phyloP scores from a whole-genome alignment of 1,140 invertebrate genomes.

The Agrilus planipennis region DNA sequence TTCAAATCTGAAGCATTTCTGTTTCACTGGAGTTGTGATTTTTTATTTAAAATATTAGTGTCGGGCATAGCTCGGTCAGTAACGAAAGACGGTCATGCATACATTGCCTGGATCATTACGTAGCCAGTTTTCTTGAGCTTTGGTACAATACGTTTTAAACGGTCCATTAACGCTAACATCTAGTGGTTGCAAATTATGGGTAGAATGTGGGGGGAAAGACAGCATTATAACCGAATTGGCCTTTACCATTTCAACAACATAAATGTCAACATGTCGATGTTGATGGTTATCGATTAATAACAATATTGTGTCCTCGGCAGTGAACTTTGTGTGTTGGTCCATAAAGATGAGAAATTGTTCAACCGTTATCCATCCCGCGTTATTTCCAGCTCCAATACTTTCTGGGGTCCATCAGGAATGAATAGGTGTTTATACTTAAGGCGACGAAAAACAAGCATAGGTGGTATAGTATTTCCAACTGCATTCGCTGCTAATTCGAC shows the following conservation, averaged over 20 bases:
- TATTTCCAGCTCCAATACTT: too few relatives aligned
- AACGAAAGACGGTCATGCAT: not conserved
- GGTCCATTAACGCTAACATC: conserved; percentile 22
- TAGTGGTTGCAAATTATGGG: conserved; percentile 26
- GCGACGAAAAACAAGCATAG: conserved; percentile 9
- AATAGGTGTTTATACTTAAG: conserved; percentile 4
- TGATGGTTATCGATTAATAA: conserved; percentile 21
- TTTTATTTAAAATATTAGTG: too few relatives aligned
- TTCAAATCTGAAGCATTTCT: too few relatives aligned
- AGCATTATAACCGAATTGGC: too few relatives aligned
- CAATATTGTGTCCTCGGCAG: not conserved
- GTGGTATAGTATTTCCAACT: conserved; percentile 28
- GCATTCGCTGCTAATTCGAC: too few relatives aligned
- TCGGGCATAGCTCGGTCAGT: not conserved
- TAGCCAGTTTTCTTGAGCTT: conserved; percentile 34
- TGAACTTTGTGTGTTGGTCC: too few relatives aligned
- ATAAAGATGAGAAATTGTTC: conserved; percentile 16
- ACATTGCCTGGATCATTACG: conserved; percentile 33
- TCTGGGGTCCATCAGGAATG: too few relatives aligned
- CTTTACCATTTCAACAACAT: too few relatives aligned
- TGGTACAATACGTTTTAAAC: too few relatives aligned
- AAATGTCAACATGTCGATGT: conserved; percentile 16
- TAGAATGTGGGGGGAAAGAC: conserved; percentile 31
- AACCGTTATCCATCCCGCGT: conserved; percentile 25
- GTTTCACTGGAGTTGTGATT: too few relatives aligned